Percentiles rank a stretch among this genome's conserved stretches.
These are phyloP conservation scores for Festucalex cinctus DNA, from an alignment of 2,113 vertebrate species.

Conservation along the genomic window DNA sequence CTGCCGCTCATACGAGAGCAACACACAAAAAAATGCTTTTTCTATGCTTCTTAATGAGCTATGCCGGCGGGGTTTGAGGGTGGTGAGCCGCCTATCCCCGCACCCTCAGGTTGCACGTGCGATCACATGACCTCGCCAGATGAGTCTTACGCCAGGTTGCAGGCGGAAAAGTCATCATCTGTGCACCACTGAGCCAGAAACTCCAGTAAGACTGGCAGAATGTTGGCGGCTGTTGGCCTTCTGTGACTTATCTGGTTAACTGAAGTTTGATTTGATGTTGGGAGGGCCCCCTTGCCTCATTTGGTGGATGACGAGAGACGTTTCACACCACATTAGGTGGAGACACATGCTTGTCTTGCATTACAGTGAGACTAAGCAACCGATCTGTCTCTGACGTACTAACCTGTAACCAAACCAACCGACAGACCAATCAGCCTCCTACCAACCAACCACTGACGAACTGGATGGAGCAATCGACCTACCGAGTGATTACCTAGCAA, in stretches of 20 bases:
- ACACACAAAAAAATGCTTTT: constrained; percentile 40
- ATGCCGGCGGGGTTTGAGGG: background rate
- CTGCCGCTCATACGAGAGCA: constrained; percentile 48
- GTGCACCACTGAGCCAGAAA: constrained; percentile 49
- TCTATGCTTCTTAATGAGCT: constrained; percentile 39
- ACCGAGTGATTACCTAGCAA: too few species aligned
- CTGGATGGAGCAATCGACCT: too few species aligned
- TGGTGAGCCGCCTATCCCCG: background rate
- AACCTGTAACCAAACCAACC: too few species aligned
- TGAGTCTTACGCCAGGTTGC: constrained; percentile 65
- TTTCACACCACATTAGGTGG: constrained; percentile 56
- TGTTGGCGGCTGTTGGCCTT: constrained; percentile 10
- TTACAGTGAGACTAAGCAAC: background rate
- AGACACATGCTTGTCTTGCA: constrained; percentile 26
- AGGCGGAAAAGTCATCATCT: constrained; percentile 61
- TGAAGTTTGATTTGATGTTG: constrained; percentile 56
- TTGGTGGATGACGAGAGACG: constrained; percentile 14
- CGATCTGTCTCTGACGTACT: too few species aligned
- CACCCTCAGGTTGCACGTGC: constrained; percentile 15
- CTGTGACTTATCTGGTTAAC: constrained; percentile 49
- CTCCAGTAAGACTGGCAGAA: constrained; percentile 37
- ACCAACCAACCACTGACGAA: too few species aligned
- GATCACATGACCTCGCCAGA: constrained; percentile 56
- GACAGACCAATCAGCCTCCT: too few species aligned
- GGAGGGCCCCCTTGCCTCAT: constrained; percentile 14